Percentiles rank a stretch among this genome's conserved stretches.
Evolutionary conservation across 2,888 invertebrate species (phyloP).

Genomic region (Gasteruption jaculator): DNA sequence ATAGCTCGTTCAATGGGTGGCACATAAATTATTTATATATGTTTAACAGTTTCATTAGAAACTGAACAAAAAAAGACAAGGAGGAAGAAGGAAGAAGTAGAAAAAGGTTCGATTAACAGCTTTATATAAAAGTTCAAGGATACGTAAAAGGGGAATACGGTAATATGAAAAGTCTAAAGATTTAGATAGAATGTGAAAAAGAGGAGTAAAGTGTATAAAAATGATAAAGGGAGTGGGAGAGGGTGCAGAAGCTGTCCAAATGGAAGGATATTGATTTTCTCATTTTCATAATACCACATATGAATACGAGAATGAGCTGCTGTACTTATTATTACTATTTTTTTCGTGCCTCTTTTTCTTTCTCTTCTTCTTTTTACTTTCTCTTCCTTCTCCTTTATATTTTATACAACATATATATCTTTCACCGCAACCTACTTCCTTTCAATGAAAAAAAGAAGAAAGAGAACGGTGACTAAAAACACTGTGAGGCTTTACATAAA

Average conservation of each 20-base stretch:
- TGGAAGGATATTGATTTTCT: conserved; percentile 36
- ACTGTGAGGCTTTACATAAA: conserved; percentile 3
- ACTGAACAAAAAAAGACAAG: too few species aligned
- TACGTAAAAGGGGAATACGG: too few species aligned
- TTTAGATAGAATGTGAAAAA: too few species aligned
- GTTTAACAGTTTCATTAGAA: too few species aligned
- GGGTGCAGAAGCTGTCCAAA: conserved; percentile 22
- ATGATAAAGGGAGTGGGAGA: conserved; percentile 7
- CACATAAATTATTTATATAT: too few species aligned
- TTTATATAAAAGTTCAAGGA: conserved; percentile 30
- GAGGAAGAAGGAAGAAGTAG: too few species aligned
- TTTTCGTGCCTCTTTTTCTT: not conserved
- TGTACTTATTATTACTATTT: conserved; percentile 20
- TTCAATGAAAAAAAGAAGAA: conserved; percentile 22
- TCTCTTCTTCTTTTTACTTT: conserved; percentile 20
- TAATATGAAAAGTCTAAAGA: too few species aligned
- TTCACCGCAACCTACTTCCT: conserved; percentile 30
- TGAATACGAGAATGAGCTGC: conserved; percentile 27
- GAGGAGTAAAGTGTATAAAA: conserved; percentile 16
- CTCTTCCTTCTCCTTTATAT: conserved; percentile 10
- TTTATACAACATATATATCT: too few species aligned
- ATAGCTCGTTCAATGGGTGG: too few species aligned
- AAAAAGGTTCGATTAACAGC: conserved; percentile 24
- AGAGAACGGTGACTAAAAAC: conserved; percentile 4
- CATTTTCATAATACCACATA: conserved; percentile 29